Conservation (phyloP, 2,113 vertebrate genomes). For the Symphodus melops region DNA sequence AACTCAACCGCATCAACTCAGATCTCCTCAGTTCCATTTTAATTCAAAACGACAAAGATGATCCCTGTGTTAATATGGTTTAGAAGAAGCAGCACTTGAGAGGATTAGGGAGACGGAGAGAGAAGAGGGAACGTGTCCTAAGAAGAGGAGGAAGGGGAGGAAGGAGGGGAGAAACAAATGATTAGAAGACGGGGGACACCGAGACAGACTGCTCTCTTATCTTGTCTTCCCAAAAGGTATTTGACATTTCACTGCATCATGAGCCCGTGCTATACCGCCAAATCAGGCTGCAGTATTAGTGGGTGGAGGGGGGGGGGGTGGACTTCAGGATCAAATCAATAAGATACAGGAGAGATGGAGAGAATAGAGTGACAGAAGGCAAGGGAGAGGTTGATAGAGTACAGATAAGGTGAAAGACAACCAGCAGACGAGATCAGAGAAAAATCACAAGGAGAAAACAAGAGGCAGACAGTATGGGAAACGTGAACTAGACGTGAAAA, state of each 20-base stretch:
- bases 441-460: slow-evolving; percentile 11
- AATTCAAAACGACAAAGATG: slow-evolving; percentile 68
- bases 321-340: slow-evolving; percentile 53
- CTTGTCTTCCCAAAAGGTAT: slow-evolving; percentile 57
- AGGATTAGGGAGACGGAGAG: slow-evolving; percentile 63
- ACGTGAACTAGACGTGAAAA: background rate
- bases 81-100: slow-evolving; percentile 64
- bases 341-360: slow-evolving; percentile 28
- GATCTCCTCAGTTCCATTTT: slow-evolving; percentile 54
- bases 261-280: slow-evolving; percentile 33
- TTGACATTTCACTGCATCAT: slow-evolving; percentile 64
- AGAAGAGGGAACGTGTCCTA: slow-evolving; percentile 35
- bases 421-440: slow-evolving; percentile 19
- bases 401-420: slow-evolving; percentile 3
- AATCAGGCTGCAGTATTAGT: slow-evolving; percentile 33
- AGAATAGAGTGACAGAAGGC: slow-evolving; percentile 12
- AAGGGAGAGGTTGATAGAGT: slow-evolving; percentile 8
- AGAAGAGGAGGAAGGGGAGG: slow-evolving; percentile 12
- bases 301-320: no score
- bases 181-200: background rate
- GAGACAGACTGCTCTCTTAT: slow-evolving; percentile 55
- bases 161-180: slow-evolving; percentile 24
- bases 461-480: slow-evolving; percentile 8
- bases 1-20: slow-evolving; percentile 41
- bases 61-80: slow-evolving; percentile 73